Conservation (phyloP, 1,140 invertebrate genomes). For the Calycopis cecrops region DNA sequence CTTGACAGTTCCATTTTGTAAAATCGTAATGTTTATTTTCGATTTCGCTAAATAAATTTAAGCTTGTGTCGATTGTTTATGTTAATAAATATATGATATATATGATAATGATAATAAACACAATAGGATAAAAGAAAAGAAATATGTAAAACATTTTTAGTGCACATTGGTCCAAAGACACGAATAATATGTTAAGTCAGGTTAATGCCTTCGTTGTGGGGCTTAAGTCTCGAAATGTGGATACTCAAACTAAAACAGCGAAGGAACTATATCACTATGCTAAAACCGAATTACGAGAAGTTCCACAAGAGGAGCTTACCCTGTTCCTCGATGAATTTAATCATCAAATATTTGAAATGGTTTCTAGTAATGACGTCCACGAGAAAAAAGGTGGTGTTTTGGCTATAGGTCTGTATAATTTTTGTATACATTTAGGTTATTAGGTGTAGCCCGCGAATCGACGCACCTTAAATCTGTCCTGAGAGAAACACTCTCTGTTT, state of each 20-base stretch:
- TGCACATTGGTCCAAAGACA: constrained; percentile 3
- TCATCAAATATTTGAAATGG: constrained; percentile 97
- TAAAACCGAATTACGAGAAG: constrained; percentile 93
- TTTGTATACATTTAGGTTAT: constrained; percentile 12
- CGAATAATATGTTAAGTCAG: constrained; percentile 55
- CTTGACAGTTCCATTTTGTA: background rate
- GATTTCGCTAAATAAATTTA: constrained; percentile 15
- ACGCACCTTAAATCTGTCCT: too few species aligned
- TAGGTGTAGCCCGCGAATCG: too few species aligned
- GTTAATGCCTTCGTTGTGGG: constrained; percentile 89
- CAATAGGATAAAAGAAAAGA: constrained; percentile 23
- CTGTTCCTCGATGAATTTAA: constrained; percentile 96
- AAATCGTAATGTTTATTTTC: constrained; percentile 32
- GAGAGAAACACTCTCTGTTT: too few species aligned
- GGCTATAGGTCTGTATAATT: constrained; percentile 85
- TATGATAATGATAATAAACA: constrained; percentile 1
- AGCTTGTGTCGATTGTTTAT: background rate
- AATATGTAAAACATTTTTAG: constrained; percentile 9
- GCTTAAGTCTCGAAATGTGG: constrained; percentile 92
- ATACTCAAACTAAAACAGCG: constrained; percentile 88
- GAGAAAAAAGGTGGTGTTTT: constrained; percentile 97
- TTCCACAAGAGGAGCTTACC: constrained; percentile 92
- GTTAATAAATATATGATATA: background rate
- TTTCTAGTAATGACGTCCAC: constrained; percentile 92
- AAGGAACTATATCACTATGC: constrained; percentile 93